phyloP scores from a whole-genome alignment of 1,140 invertebrate species.

The Dinothrombium tinctorium region DNA sequence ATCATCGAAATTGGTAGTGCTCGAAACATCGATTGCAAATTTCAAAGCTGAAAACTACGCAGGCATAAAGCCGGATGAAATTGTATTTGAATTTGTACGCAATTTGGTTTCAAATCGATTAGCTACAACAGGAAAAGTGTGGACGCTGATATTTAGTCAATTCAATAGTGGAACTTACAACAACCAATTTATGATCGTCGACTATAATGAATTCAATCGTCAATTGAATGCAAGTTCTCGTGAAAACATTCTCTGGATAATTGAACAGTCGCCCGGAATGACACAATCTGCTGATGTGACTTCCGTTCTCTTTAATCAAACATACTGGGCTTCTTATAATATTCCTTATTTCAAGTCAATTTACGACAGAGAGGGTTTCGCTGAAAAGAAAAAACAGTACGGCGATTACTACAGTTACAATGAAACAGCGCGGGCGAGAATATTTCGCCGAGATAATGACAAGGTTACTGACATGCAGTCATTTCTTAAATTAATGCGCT shows the following conservation, averaged over 20 bases:
- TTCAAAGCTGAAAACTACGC: slow-evolving; percentile 19
- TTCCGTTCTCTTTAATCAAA: slow-evolving; percentile 17
- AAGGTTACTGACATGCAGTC: slow-evolving; percentile 17
- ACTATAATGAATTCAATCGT: slow-evolving; percentile 19
- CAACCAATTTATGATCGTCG: slow-evolving; percentile 23
- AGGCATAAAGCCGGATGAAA: slow-evolving; percentile 16
- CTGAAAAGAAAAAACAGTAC: slow-evolving; percentile 16
- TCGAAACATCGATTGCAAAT: slow-evolving; percentile 22
- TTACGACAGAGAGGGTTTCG: slow-evolving; percentile 21
- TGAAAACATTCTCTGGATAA: slow-evolving; percentile 19
- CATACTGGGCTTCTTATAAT: slow-evolving; percentile 23
- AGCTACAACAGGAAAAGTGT: slow-evolving; percentile 18
- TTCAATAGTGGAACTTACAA: slow-evolving; percentile 23
- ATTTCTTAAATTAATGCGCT: slow-evolving; percentile 21
- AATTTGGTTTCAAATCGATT: slow-evolving; percentile 21
- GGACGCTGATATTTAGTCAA: slow-evolving; percentile 17
- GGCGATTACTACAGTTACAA: slow-evolving; percentile 20
- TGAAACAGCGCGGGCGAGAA: slow-evolving; percentile 20
- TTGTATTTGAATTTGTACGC: slow-evolving; percentile 20
- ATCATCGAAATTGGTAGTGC: slow-evolving; percentile 19
- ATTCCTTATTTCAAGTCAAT: slow-evolving; percentile 23
- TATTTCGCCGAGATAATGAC: slow-evolving; percentile 21
- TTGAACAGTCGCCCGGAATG: slow-evolving; percentile 22
- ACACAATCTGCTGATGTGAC: slow-evolving; percentile 18
- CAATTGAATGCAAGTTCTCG: slow-evolving; percentile 8